Evolutionary conservation across 64 coral and sea anemone species (phyloP), one percentile per base, ranked within the genome.

Genomic region (Actinia equina): DNA sequence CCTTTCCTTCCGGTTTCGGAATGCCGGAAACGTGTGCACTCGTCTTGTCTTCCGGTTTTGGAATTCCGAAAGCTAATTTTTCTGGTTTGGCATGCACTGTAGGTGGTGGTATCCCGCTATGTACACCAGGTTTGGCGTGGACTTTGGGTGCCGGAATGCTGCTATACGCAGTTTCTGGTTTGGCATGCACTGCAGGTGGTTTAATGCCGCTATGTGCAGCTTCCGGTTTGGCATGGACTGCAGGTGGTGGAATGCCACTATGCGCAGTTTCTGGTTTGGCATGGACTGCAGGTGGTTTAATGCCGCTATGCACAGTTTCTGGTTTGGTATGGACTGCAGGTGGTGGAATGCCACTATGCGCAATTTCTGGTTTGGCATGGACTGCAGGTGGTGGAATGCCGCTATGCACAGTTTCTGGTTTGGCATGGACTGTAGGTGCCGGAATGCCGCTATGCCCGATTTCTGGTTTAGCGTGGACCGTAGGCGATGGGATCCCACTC

Each of bases 1-100:
- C 6, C 27, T 81, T 81, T 7, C 52, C 78, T 81, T 81, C 78
- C 13, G 78, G 78, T 51, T 81, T 81, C 6, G 78, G 78, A 81
- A 81, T 81, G 3, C 78, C 78, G 43, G 43, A 49, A 8, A 22
- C 78, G 1, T 0, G 9, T 45, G 76, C 4, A 77, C 7, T 77
- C 3, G 71, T 27, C 42, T 77, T 71, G 67, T 10, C 19, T 0
- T 74, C 76, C 6, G 43, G 76, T 44, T 78, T 78, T 45, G 76
- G 76, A 44, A 78, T 78, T 30, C 76, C 76, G 26, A n/a, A 11
- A 18, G 19, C 60, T 14, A 71, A 11, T 10, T 20, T 27, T 6
- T 49, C 46, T 8, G 46, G 46, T 49, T 49, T 49, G 46, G 46
- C 59, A 15, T 60, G 59, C 13, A 60, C 59, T 60, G 59, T 15